Conservation (phyloP, 2,888 invertebrate species). For the Petrolisthes manimaculis region DNA sequence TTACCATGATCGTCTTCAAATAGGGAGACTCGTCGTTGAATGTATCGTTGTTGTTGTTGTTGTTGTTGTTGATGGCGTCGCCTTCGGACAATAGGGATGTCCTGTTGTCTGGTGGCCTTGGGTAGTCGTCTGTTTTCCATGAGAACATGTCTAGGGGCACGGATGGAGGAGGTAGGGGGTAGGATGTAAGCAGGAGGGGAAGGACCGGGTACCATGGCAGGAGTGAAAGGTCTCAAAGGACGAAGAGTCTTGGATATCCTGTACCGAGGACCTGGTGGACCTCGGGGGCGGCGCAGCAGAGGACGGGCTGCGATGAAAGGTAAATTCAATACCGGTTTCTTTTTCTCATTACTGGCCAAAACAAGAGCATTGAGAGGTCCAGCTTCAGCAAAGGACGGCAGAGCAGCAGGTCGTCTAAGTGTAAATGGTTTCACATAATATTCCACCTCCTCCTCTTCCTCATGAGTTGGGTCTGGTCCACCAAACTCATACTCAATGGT, state of each 20-base stretch:
- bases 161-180: conserved; percentile 40
- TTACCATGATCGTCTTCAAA: conserved; percentile 20
- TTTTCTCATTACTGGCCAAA: not conserved
- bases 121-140: conserved; percentile 43
- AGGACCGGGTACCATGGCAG: conserved; percentile 41
- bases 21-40: conserved; percentile 20
- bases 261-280: not conserved
- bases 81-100: conserved; percentile 44
- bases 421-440: not conserved
- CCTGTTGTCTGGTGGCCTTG: conserved; percentile 46
- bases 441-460: not conserved
- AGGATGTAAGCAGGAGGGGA: conserved; percentile 53
- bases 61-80: not conserved
- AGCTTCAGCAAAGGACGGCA: not conserved
- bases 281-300: not conserved
- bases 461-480: conserved; percentile 18
- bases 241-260: conserved; percentile 9
- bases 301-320: not conserved
- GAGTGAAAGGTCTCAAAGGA: conserved; percentile 8
- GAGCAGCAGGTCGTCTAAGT: not conserved
- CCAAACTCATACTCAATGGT: conserved; percentile 30
- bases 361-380: not conserved
- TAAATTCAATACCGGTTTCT: not conserved
- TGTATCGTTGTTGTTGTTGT: no score
- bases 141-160: conserved; percentile 51